Evolutionary conservation across 2,113 vertebrate species (phyloP).

Genomic region (Oryctolagus cuniculus): mOryCun1.1 NC_091441.1:100111501-100112000

Average conservation of each 20-base stretch:
- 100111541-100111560: neutral
- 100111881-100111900: no score
- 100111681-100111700: neutral
- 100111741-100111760: neutral
- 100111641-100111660: neutral
- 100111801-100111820: no score
- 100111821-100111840: no score
- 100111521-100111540: neutral
- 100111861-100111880: no score
- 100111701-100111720: neutral
- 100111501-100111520: neutral
- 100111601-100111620: neutral
- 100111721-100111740: neutral
- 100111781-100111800: no score
- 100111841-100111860: no score
- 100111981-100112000: no score
- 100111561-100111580: neutral
- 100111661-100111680: neutral
- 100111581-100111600: neutral
- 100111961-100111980: no score
- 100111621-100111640: neutral
- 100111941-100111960: no score
- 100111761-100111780: no score
- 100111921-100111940: no score
- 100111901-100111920: no score